phyloP scores from a whole-genome alignment of 2,888 invertebrate species.

The Macrophya alboannulata region DNA sequence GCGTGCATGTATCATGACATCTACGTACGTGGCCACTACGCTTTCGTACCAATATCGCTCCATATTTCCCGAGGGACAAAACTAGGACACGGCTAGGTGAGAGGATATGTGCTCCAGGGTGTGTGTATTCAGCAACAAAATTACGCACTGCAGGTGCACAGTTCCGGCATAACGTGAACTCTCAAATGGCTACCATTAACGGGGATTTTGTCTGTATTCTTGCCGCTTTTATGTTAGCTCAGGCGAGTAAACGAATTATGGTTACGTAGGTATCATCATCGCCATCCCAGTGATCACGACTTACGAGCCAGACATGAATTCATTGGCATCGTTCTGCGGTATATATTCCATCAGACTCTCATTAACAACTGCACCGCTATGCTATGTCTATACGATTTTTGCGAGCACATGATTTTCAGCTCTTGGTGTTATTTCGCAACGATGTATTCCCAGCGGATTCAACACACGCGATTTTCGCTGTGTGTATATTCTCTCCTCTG shows the following conservation, averaged over 20 bases:
- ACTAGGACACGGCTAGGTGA: slow-evolving; percentile 21
- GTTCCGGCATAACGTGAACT: background rate
- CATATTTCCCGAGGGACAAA: slow-evolving; percentile 64
- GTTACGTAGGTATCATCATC: background rate
- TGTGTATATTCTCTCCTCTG: background rate
- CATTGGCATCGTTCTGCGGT: background rate
- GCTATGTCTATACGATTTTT: no score
- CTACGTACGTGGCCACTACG: slow-evolving; percentile 51
- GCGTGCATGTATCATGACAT: slow-evolving; percentile 25
- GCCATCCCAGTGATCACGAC: background rate
- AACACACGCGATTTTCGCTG: background rate
- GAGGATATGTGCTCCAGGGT: background rate
- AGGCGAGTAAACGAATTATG: background rate
- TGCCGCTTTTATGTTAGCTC: background rate
- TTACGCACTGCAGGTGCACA: slow-evolving; percentile 21
- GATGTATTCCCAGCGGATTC: background rate
- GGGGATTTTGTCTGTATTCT: background rate
- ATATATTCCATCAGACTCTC: background rate
- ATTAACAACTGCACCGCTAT: background rate
- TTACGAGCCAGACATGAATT: slow-evolving; percentile 1
- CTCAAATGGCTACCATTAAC: slow-evolving; percentile 1
- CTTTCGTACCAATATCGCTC: slow-evolving; percentile 59
- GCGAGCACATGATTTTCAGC: background rate
- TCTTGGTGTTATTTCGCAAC: background rate
- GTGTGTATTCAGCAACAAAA: background rate